Evolutionary conservation across 1,140 invertebrate species (phyloP).

Genomic region (Heliothis virescens): DNA sequence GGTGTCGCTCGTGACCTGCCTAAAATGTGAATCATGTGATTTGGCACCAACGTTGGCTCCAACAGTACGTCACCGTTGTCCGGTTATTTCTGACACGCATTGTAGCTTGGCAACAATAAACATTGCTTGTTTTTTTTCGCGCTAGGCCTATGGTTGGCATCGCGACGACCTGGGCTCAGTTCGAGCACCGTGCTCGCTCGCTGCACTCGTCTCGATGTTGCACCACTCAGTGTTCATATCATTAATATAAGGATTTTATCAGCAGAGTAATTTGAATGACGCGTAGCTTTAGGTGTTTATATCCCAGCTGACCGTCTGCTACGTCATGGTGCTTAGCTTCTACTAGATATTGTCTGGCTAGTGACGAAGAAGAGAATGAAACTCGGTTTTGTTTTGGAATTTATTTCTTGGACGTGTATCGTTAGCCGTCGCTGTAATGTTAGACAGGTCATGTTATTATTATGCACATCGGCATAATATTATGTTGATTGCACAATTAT

Average conservation of each 20-base stretch:
- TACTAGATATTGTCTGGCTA: no score
- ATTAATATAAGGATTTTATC: no score
- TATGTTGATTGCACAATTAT: slow-evolving; percentile 2
- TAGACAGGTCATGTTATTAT: slow-evolving; percentile 26
- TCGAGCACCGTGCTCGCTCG: background rate
- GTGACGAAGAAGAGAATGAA: no score
- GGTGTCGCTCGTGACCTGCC: slow-evolving; percentile 74
- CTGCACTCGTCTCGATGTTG: background rate
- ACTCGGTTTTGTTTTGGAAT: no score
- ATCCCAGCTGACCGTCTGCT: no score
- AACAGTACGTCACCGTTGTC: slow-evolving; percentile 67
- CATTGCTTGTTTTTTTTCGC: slow-evolving; percentile 56
- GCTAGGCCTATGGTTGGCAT: slow-evolving; percentile 44
- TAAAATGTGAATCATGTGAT: slow-evolving; percentile 80
- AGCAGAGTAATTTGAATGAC: no score
- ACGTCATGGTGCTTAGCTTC: no score
- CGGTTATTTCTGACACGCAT: slow-evolving; percentile 72
- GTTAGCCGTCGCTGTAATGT: background rate
- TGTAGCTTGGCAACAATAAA: slow-evolving; percentile 68
- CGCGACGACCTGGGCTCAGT: background rate
- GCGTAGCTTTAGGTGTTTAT: no score
- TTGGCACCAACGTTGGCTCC: slow-evolving; percentile 73
- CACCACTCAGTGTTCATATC: no score
- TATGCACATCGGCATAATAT: slow-evolving; percentile 18
- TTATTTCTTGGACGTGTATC: background rate